phyloP scores from a whole-genome alignment of 2,113 vertebrate genomes.

The Pontoporia blainvillei region DNA sequence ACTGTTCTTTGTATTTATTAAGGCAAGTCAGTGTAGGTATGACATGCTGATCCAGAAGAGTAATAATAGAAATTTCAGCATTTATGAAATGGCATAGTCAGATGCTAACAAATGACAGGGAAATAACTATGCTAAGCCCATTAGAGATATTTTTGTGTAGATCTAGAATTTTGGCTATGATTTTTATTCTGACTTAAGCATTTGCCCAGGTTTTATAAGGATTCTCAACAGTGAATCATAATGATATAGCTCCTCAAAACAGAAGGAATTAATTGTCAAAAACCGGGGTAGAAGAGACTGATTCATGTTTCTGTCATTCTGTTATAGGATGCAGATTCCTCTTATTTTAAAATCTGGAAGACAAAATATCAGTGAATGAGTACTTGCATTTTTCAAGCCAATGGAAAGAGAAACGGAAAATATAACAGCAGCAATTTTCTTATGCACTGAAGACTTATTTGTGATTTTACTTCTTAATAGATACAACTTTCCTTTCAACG shows the following conservation, averaged over 20 bases:
- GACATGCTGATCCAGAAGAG: background rate
- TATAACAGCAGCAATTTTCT: background rate
- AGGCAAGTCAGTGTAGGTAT: background rate
- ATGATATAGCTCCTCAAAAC: background rate
- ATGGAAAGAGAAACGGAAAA: background rate
- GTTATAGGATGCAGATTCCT: slow-evolving; percentile 89
- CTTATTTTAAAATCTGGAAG: slow-evolving; percentile 82
- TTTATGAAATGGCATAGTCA: background rate
- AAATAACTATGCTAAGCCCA: background rate
- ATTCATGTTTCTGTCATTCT: slow-evolving; percentile 15
- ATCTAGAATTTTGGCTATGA: background rate
- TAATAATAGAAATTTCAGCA: background rate
- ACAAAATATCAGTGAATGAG: slow-evolving; percentile 68
- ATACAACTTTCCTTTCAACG: background rate
- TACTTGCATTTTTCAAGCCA: background rate
- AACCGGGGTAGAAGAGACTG: background rate
- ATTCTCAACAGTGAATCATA: background rate
- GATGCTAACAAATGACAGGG: background rate
- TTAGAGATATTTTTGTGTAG: background rate
- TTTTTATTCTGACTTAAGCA: background rate
- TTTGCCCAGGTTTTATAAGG: background rate
- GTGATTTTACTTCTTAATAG: slow-evolving; percentile 22
- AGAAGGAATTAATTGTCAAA: background rate
- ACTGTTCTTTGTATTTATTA: background rate
- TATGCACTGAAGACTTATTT: background rate